Conservation (phyloP, 2,888 invertebrate genomes). For the Gonocerus acuteangulatus region DNA sequence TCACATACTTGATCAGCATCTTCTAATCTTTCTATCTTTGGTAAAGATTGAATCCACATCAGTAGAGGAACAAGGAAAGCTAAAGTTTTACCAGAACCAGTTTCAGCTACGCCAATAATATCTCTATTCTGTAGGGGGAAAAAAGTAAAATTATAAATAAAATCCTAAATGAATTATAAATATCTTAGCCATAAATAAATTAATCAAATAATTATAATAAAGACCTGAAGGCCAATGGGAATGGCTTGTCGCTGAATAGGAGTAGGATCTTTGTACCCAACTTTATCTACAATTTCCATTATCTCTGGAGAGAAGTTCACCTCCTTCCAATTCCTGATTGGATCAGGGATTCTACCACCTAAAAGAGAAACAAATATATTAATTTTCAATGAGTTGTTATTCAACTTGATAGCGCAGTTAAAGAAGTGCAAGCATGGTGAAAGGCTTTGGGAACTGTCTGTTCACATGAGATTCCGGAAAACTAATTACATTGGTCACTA, state of each 20-base stretch:
- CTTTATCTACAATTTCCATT: slow-evolving; percentile 84
- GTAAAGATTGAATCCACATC: slow-evolving; percentile 95
- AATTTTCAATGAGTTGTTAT: too few species aligned
- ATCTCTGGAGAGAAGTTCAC: slow-evolving; percentile 82
- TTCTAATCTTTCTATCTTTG: slow-evolving; percentile 86
- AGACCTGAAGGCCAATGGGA: slow-evolving; percentile 70
- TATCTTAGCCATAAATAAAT: too few species aligned
- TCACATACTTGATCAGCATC: slow-evolving; percentile 67
- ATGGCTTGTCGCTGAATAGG: slow-evolving; percentile 99
- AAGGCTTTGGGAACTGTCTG: too few species aligned
- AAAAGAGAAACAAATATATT: neutral
- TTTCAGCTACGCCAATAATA: slow-evolving; percentile 99
- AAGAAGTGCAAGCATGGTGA: neutral
- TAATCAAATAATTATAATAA: too few species aligned
- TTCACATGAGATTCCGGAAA: too few species aligned
- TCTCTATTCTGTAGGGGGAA: slow-evolving; percentile 66
- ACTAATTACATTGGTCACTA: too few species aligned
- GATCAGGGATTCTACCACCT: slow-evolving; percentile 91
- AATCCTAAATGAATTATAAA: too few species aligned
- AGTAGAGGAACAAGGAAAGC: slow-evolving; percentile 95
- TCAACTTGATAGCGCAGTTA: too few species aligned
- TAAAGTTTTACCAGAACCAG: slow-evolving; percentile 96
- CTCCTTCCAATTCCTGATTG: slow-evolving; percentile 91
- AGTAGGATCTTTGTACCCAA: slow-evolving; percentile 96
- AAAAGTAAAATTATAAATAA: too few species aligned